phyloP scores from a whole-genome alignment of 1,140 invertebrate genomes.

The Teleogryllus occipitalis region DNA sequence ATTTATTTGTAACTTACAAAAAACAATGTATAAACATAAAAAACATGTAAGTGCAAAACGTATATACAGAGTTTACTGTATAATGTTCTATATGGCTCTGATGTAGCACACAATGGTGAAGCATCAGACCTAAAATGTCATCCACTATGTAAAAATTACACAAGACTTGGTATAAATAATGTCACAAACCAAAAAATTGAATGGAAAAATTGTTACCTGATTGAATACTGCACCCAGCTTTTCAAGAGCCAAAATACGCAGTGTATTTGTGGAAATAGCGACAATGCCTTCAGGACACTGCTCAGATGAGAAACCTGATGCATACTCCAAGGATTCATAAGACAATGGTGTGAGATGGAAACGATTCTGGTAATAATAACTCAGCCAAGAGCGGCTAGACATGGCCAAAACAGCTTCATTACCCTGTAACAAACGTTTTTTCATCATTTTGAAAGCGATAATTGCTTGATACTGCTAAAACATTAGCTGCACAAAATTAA shows the following conservation, averaged over 20 bases:
- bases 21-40: too few relatives aligned
- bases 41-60: too few relatives aligned
- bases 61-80: too few relatives aligned
- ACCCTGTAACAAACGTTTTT: conserved; percentile 35
- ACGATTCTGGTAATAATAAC: conserved; percentile 96
- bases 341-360: conserved; percentile 94
- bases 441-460: too few relatives aligned
- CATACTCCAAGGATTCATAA: conserved; percentile 95
- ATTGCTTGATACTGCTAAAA: too few relatives aligned
- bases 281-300: conserved; percentile 99
- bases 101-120: not conserved
- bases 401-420: conserved; percentile 67
- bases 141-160: not conserved
- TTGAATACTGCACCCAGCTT: conserved; percentile 99
- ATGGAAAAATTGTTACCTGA: conserved; percentile 49
- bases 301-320: conserved; percentile 95
- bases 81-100: not conserved
- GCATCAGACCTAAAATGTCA: not conserved
- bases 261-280: conserved; percentile 95
- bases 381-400: conserved; percentile 95
- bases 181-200: not conserved
- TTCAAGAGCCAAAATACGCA: conserved; percentile 94
- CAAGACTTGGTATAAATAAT: not conserved
- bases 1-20: too few relatives aligned
- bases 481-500: too few relatives aligned